Conservation (phyloP, 2,888 invertebrate species). For the Nephrotoma flavescens region DNA sequence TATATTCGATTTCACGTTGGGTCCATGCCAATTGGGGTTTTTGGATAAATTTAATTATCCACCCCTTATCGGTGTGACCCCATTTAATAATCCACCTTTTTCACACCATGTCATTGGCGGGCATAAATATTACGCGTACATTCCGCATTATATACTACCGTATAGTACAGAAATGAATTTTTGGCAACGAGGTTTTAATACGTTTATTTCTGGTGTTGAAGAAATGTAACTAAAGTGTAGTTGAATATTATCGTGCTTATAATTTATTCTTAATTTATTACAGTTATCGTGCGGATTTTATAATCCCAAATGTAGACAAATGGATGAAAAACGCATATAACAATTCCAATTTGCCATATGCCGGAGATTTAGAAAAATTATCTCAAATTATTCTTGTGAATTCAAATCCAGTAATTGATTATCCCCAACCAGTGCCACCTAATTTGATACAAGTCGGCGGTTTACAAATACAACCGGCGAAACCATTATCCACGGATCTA, state of each 20-base stretch:
- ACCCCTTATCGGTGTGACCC: slow-evolving; percentile 20
- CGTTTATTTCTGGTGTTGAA: slow-evolving; percentile 10
- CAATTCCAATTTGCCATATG: slow-evolving; percentile 12
- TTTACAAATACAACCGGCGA: slow-evolving; percentile 22
- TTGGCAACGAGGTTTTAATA: slow-evolving; percentile 17
- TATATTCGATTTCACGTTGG: slow-evolving; percentile 22
- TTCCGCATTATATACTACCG: slow-evolving; percentile 14
- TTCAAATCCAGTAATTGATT: slow-evolving; percentile 22
- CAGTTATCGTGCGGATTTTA: slow-evolving; percentile 13
- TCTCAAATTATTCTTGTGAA: slow-evolving; percentile 23
- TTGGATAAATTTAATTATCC: slow-evolving; percentile 22
- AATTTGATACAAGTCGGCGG: slow-evolving; percentile 28
- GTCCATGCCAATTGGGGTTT: slow-evolving; percentile 21
- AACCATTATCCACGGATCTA: slow-evolving; percentile 15
- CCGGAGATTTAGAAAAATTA: slow-evolving; percentile 15
- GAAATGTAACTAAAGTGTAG: background rate
- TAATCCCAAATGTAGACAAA: slow-evolving; percentile 14
- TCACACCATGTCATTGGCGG: slow-evolving; percentile 17
- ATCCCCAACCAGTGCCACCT: slow-evolving; percentile 23
- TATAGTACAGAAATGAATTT: slow-evolving; percentile 18
- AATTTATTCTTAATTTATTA: background rate
- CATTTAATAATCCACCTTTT: slow-evolving; percentile 17
- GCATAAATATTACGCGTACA: slow-evolving; percentile 19
- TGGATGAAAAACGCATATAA: slow-evolving; percentile 14
- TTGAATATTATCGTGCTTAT: background rate